Conservation (phyloP, 2,888 invertebrate genomes). For the Diarsia rubi region DNA sequence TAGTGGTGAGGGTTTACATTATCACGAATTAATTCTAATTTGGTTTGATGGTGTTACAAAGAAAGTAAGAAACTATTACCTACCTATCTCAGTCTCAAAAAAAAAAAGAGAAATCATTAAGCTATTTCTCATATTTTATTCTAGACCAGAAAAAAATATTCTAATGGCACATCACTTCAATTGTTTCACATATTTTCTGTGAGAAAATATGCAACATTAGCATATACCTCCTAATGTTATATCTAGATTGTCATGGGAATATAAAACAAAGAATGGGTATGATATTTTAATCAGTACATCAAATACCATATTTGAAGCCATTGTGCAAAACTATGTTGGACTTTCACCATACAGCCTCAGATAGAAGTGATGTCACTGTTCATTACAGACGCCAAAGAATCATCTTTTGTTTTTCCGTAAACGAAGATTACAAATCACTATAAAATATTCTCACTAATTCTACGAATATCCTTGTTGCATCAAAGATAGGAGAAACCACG, state of each 20-base stretch:
- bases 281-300: slow-evolving; percentile 62
- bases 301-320: slow-evolving; percentile 36
- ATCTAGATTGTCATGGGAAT: slow-evolving; percentile 56
- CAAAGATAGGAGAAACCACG: not conserved
- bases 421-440: not conserved
- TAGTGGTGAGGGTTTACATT: not conserved
- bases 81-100: not conserved
- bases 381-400: not conserved
- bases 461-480: not conserved
- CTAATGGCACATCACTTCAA: slow-evolving; percentile 12
- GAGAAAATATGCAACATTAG: slow-evolving; percentile 44
- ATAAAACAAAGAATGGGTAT: slow-evolving; percentile 32
- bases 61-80: not conserved
- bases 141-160: slow-evolving; percentile 13
- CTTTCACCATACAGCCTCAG: slow-evolving; percentile 48
- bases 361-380: slow-evolving; percentile 27
- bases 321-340: slow-evolving; percentile 41
- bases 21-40: not conserved
- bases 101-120: not conserved
- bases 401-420: not conserved
- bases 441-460: slow-evolving; percentile 6
- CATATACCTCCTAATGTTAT: slow-evolving; percentile 22
- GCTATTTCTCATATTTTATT: slow-evolving; percentile 13
- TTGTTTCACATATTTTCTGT: slow-evolving; percentile 27
- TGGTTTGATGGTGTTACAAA: not conserved